Evolutionary conservation across 2,888 invertebrate genomes (phyloP), one percentile per base, ranked within the genome.

Genomic region (Podabrus alpinus): DNA sequence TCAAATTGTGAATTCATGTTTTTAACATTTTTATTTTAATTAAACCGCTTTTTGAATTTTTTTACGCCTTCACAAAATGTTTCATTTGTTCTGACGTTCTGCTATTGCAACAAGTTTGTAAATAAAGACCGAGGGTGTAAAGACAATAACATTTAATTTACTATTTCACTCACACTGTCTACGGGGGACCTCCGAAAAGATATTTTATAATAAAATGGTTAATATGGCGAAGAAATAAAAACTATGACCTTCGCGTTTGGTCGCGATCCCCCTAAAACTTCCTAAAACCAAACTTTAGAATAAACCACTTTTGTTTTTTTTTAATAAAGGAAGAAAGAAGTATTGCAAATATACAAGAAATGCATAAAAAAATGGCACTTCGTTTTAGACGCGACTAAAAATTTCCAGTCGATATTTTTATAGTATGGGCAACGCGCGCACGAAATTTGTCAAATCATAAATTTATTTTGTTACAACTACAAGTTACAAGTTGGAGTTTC

Each of bases 381-480:
- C n/a, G n/a, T n/a, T 45, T 45, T 45, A 45, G 45, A n/a, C n/a
- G n/a, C 13, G 45, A 45, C n/a, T n/a, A n/a, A 45, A n/a, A 45
- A n/a, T 45, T 45, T n/a, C 29, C 45, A 45, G 45, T 45, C 45
- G 45, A 45, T 45, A 45, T 45, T 45, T 45, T 45, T 45, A 45
- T 9, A 9, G n/a, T n/a, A 7, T 9, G 45, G 45, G 45, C 45
- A 45, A 45, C 45, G 45, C 45, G 45, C 45, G 45, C 45, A 45
- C n/a, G n/a, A 45, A 45, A n/a, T 45, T 45, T 45, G 45, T n/a
- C n/a, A 64, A 72, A 72, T 72, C 72, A 45, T 72, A 72, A 72
- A 72, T 72, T 72, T 19, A 15, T 68, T 72, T 71, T 72, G 68
- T 72, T 72, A 19, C 61, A 9, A n/a, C n/a, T n/a, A n/a, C n/a